These are phyloP conservation scores for Enteromius unitaeniatus DNA, from an alignment of 2,797 vertebrate genomes.

Conservation along the genomic window DNA sequence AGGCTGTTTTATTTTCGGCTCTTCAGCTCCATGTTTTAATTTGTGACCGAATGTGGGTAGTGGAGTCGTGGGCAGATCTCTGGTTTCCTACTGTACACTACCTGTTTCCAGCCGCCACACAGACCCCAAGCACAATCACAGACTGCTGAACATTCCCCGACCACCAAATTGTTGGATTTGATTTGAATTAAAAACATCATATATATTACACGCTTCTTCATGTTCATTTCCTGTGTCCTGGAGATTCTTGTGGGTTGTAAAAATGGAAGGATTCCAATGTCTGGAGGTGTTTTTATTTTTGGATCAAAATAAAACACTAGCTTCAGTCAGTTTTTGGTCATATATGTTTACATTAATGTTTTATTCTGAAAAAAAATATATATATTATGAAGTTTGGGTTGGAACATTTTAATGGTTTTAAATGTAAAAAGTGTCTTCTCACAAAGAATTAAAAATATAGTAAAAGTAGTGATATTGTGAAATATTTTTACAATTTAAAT, in stretches of 20 bases:
- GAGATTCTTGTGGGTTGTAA: not conserved
- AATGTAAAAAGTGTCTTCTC: not conserved
- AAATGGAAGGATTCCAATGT: not conserved
- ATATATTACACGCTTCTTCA: not conserved
- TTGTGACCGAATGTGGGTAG: slow-evolving; percentile 21
- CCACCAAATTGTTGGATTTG: slow-evolving; percentile 50
- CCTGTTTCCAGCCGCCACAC: slow-evolving; percentile 73
- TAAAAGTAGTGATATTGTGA: not conserved
- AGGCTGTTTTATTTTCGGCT: slow-evolving; percentile 74
- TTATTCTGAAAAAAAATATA: not conserved
- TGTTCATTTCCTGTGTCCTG: not conserved
- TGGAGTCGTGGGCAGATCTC: slow-evolving; percentile 49
- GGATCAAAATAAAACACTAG: not conserved
- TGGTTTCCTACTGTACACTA: slow-evolving; percentile 78
- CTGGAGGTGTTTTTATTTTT: not conserved
- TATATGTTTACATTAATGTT: not conserved
- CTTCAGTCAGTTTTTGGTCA: not conserved
- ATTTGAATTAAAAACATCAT: slow-evolving; percentile 62
- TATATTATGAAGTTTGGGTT: not conserved
- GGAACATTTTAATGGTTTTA: not conserved
- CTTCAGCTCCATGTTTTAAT: slow-evolving; percentile 66
- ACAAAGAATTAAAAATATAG: not conserved
- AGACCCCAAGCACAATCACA: slow-evolving; percentile 73
- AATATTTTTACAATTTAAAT: not conserved
- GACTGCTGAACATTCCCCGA: slow-evolving; percentile 51